These are phyloP conservation scores for Leucophenga varia DNA, from an alignment of 1,140 invertebrate genomes.

Conservation along the genomic window DNA sequence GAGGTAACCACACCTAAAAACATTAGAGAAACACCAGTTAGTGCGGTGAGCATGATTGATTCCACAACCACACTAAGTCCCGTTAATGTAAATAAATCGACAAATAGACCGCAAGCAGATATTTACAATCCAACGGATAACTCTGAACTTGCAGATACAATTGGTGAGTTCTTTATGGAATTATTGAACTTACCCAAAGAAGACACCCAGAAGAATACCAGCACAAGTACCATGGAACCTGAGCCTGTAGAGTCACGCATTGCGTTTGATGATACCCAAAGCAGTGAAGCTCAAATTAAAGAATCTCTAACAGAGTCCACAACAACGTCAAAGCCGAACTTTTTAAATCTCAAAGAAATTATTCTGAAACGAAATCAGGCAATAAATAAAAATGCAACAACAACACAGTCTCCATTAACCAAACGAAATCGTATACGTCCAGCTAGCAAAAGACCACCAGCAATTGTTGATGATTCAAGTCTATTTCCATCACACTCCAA, in stretches of 20 bases:
- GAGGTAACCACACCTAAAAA: conserved; percentile 20
- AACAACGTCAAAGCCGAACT: conserved; percentile 31
- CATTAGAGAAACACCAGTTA: background rate
- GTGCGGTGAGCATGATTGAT: background rate
- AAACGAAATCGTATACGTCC: conserved; percentile 30
- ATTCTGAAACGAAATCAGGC: conserved; percentile 40
- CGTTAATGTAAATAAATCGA: background rate
- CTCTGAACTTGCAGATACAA: conserved; percentile 43
- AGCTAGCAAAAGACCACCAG: conserved; percentile 28
- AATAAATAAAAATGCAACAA: conserved; percentile 10
- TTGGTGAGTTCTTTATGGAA: conserved; percentile 52
- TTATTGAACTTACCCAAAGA: conserved; percentile 43
- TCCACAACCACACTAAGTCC: conserved; percentile 9
- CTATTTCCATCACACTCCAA: conserved; percentile 53
- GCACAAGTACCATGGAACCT: conserved; percentile 7
- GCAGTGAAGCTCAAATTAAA: conserved; percentile 2
- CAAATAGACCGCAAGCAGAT: conserved; percentile 2
- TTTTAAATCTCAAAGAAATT: conserved; percentile 49
- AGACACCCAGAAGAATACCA: conserved; percentile 11
- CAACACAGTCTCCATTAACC: conserved; percentile 11
- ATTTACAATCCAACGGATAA: conserved; percentile 26
- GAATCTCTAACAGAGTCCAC: background rate
- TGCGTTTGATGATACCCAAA: too few species aligned
- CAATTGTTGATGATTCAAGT: conserved; percentile 46
- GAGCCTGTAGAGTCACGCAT: conserved; percentile 36